phyloP scores from a whole-genome alignment of 2,888 invertebrate species.

The Artemia sinica region DNA sequence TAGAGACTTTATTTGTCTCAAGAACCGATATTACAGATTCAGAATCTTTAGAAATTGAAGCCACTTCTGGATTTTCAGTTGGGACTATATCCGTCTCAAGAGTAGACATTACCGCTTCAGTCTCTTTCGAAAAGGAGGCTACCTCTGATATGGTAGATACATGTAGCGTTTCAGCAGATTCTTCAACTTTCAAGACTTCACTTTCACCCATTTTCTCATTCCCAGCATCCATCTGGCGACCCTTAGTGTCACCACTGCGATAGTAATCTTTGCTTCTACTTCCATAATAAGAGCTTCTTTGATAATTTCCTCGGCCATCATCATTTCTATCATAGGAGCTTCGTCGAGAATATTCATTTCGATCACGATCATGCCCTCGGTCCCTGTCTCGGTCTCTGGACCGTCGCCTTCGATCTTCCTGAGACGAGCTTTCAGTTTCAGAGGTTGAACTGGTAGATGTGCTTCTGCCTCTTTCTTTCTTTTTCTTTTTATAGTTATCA shows the following conservation, averaged over 20 bases:
- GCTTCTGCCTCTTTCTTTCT: background rate
- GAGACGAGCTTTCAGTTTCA: background rate
- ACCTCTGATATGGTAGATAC: no score
- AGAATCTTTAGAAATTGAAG: no score
- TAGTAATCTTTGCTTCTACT: background rate
- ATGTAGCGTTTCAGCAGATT: no score
- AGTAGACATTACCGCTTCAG: no score
- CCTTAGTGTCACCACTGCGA: background rate
- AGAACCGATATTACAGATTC: no score
- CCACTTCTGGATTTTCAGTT: no score
- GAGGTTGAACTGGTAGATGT: constrained; percentile 8
- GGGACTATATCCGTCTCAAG: no score
- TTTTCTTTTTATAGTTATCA: background rate
- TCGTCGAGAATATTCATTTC: constrained; percentile 8
- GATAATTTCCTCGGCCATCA: background rate
- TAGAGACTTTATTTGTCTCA: no score
- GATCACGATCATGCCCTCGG: background rate
- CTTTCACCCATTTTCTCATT: no score
- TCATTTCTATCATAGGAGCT: constrained; percentile 1
- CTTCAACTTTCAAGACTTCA: no score
- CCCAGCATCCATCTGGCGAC: background rate
- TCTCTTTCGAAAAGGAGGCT: no score
- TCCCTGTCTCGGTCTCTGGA: background rate
- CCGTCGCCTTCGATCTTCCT: background rate
- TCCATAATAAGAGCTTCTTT: background rate